A percentile compares a stretch with the other conserved stretches of the same genome.
These are phyloP conservation scores for Thalpophila matura DNA, from an alignment of 2,888 invertebrate species.

Conservation along the genomic window DNA sequence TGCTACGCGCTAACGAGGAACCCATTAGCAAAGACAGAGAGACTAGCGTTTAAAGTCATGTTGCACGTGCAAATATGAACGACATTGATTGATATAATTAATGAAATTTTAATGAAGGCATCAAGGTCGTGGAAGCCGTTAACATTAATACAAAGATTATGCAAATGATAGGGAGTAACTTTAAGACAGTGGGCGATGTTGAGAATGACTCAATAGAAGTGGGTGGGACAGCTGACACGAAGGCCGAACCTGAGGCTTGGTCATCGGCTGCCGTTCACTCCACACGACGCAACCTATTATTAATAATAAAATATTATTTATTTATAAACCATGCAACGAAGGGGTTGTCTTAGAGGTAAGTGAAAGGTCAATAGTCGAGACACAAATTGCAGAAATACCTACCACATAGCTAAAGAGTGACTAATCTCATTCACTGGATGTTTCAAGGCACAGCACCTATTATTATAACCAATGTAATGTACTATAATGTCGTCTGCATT, in stretches of 20 bases:
- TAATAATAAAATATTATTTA: constrained; percentile 53
- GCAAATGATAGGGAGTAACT: constrained; percentile 75
- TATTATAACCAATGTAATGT: constrained; percentile 42
- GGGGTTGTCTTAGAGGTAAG: constrained; percentile 53
- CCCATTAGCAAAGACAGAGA: constrained; percentile 22
- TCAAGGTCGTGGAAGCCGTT: constrained; percentile 81
- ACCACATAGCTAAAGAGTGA: constrained; percentile 57
- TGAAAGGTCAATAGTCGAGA: constrained; percentile 59
- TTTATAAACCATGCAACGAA: constrained; percentile 44
- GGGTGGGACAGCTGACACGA: constrained; percentile 79
- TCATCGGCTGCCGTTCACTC: constrained; percentile 77
- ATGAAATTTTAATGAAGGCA: constrained; percentile 66
- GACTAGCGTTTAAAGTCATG: constrained; percentile 12
- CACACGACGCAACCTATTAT: constrained; percentile 43
- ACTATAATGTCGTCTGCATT: constrained; percentile 34
- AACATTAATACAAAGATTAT: constrained; percentile 80
- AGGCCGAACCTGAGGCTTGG: constrained; percentile 79
- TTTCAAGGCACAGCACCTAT: constrained; percentile 48
- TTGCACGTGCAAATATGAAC: constrained; percentile 43
- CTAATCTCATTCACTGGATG: constrained; percentile 55
- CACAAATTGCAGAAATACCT: constrained; percentile 59
- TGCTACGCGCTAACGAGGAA: constrained; percentile 14
- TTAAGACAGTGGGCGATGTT: constrained; percentile 75
- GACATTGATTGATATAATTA: constrained; percentile 63
- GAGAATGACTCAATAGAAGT: constrained; percentile 82